Evolutionary conservation across 2,888 invertebrate species (phyloP).

Genomic region (Ametastegia equiseti): DNA sequence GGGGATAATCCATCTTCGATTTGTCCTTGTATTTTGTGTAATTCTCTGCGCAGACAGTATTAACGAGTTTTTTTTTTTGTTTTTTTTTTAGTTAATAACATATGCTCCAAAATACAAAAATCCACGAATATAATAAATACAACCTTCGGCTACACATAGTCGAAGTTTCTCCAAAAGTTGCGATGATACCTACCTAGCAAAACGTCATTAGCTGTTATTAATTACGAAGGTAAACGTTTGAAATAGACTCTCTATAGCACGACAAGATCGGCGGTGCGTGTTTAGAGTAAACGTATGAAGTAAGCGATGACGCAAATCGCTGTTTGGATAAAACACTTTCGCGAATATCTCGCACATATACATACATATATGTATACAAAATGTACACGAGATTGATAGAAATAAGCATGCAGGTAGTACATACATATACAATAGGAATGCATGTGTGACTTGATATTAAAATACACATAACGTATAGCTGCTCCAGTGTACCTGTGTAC

Average conservation of each 20-base stretch:
- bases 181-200: neutral
- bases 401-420: no score
- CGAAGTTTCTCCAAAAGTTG: conserved; percentile 9
- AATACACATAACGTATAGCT: no score
- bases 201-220: conserved; percentile 34
- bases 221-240: conserved; percentile 27
- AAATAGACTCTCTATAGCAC: conserved; percentile 12
- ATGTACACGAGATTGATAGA: no score
- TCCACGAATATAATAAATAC: neutral
- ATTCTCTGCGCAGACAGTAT: neutral
- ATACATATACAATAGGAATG: no score
- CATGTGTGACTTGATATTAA: no score
- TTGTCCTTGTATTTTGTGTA: neutral
- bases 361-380: no score
- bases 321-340: conserved; percentile 28
- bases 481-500: neutral
- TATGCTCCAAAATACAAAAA: neutral
- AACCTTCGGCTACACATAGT: conserved; percentile 3
- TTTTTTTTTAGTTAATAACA: neutral
- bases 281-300: conserved; percentile 22
- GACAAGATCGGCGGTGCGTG: neutral
- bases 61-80: neutral
- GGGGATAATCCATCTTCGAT: neutral
- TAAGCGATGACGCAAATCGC: conserved; percentile 39
- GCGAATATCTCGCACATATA: conserved; percentile 10